These are phyloP conservation scores for Rotaria magnacalcarata DNA, from an alignment of 2,888 invertebrate species.

Conservation along the genomic window DNA sequence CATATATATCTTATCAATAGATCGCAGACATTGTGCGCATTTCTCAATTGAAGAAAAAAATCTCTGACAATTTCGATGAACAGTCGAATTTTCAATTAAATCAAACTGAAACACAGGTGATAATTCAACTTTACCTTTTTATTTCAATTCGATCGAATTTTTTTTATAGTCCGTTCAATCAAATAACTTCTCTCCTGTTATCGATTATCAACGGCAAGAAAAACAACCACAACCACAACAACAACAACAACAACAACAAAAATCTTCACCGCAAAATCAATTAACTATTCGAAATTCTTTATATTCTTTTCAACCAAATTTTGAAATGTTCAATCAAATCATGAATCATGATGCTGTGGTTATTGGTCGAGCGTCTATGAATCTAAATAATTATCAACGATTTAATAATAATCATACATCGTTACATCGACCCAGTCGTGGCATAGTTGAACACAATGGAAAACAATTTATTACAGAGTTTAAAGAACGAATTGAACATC, in stretches of 20 bases:
- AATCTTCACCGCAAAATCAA: not conserved
- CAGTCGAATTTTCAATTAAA: too few species aligned
- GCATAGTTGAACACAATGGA: not conserved
- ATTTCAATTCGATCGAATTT: not conserved
- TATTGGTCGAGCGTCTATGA: not conserved
- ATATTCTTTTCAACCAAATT: too few species aligned
- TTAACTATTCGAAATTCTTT: too few species aligned
- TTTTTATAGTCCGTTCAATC: not conserved
- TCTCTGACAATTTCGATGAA: not conserved
- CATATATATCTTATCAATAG: not conserved
- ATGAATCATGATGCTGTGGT: not conserved
- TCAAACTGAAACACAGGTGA: too few species aligned
- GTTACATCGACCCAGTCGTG: not conserved
- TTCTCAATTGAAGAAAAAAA: not conserved
- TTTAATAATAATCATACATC: not conserved
- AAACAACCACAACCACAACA: too few species aligned
- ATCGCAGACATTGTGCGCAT: not conserved
- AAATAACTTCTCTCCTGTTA: not conserved
- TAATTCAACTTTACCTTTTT: not conserved
- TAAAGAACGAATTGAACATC: not conserved
- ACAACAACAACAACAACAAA: not conserved
- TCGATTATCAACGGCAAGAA: not conserved
- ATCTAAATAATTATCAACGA: not conserved
- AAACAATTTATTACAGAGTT: not conserved
- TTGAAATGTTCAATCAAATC: not conserved